phyloP scores from a whole-genome alignment of 2,888 invertebrate species.

The Carcina quercana region DNA sequence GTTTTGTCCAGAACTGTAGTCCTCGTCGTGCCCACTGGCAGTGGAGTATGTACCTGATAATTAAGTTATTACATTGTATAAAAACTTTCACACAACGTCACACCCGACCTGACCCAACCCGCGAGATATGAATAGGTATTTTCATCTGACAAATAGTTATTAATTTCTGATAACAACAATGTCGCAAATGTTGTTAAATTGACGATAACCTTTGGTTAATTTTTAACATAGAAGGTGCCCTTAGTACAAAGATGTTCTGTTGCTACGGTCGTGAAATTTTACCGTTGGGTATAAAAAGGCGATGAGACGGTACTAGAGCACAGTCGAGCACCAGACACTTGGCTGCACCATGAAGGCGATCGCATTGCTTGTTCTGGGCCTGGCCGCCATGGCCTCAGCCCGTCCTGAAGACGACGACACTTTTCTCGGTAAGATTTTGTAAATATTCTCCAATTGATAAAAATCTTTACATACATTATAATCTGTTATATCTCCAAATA shows the following conservation, averaged over 20 bases:
- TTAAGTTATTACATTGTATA: too few species aligned
- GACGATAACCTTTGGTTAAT: neutral
- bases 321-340: slow-evolving; percentile 43
- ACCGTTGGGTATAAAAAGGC: slow-evolving; percentile 33
- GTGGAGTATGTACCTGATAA: too few species aligned
- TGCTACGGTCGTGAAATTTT: neutral
- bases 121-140: too few species aligned
- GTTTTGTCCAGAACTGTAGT: too few species aligned
- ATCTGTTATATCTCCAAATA: too few species aligned
- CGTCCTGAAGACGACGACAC: slow-evolving; percentile 41
- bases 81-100: too few species aligned
- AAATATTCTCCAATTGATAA: slow-evolving; percentile 2
- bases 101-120: too few species aligned
- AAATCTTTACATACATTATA: too few species aligned
- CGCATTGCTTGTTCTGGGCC: slow-evolving; percentile 40
- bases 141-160: too few species aligned
- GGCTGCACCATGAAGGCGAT: slow-evolving; percentile 52
- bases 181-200: neutral
- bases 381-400: slow-evolving; percentile 50
- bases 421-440: slow-evolving; percentile 33
- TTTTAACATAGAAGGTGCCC: slow-evolving; percentile 1
- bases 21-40: too few species aligned
- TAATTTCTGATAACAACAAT: neutral
- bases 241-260: neutral
- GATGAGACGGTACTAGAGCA: slow-evolving; percentile 15